Evolutionary conservation across 2,888 invertebrate genomes (phyloP), one percentile per base, ranked within the genome.

Genomic region (Bhutanitis thaidina): DNA sequence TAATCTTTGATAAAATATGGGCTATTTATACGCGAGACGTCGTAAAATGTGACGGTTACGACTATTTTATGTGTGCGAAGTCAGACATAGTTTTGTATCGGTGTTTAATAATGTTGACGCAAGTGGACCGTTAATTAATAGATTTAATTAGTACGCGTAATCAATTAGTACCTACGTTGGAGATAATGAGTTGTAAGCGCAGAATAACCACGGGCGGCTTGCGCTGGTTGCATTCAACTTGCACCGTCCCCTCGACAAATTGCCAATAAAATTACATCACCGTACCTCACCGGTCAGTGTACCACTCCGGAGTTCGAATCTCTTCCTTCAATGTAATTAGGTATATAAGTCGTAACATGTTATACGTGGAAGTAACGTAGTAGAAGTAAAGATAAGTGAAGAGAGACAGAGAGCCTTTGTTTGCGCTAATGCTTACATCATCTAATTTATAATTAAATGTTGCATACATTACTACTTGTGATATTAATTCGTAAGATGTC

Each of bases 11-110:
- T 54, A 34, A 54, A 49, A 50, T 54, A 52, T 43, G 48, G 30
- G 39, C 49, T 52, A 58, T 57, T 59, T 59, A 52, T 57, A 55
- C 34, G 34, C 48, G 39, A 34, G 53, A 49, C 40, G 45, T 39
- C 43, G 44, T 36, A 41, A 44, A 48, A 8, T 37, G 49, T 36
- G 56, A 41, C 53, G 49, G 49, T 53, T 52, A 54, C 51, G 56
- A 47, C 40, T 27, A 38, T 40, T 47, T 41, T 51, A 54, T 50
- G 44, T 52, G 46, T 39, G 40, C 40, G 51, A 52, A 48, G 40
- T 51, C 35, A 12, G 45, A 45, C 39, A 40, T 45, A 51, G 40
- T 34, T 50, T 36, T 45, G 40, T 45, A 40, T 51, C 15, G 32
- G 29, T 30, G 12, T 45, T 51, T 40, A 45, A 40, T 45, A 45